phyloP scores from a whole-genome alignment of 2,797 vertebrate genomes.

The Dromococcyx pavoninus region DNA sequence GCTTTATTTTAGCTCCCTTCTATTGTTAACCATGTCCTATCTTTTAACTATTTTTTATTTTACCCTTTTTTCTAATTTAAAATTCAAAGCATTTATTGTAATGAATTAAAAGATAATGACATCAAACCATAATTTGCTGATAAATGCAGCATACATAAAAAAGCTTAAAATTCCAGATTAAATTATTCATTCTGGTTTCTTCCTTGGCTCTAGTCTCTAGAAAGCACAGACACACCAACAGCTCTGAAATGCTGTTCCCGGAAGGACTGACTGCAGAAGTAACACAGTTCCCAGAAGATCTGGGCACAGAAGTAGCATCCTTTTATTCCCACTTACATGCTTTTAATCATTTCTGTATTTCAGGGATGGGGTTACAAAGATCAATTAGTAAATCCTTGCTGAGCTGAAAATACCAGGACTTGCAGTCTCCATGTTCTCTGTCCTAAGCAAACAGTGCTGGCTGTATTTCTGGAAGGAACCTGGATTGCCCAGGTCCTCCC shows the following conservation, averaged over 20 bases:
- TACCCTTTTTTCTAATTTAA: not conserved
- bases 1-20: not conserved
- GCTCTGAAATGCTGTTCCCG: not conserved
- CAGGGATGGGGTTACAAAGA: not conserved
- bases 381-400: not conserved
- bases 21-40: not conserved
- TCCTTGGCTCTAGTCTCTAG: not conserved
- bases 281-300: constrained; percentile 36
- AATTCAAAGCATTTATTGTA: not conserved
- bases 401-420: not conserved
- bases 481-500: rapidly evolving
- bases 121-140: not conserved
- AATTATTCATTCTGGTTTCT: not conserved
- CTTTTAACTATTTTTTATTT: not conserved
- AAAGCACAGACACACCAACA: not conserved
- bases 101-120: not conserved
- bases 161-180: not conserved
- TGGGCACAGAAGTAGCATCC: not conserved
- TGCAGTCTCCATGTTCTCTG: not conserved
- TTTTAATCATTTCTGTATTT: constrained; percentile 2
- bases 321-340: not conserved
- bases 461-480: not conserved
- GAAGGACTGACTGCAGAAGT: constrained; percentile 9
- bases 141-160: not conserved
- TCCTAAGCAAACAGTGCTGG: not conserved